A percentile compares a stretch with the other conserved stretches of the same genome.
These are phyloP conservation scores for Thaumatotibia leucotreta DNA, from an alignment of 1,140 invertebrate genomes.

Conservation along the genomic window DNA sequence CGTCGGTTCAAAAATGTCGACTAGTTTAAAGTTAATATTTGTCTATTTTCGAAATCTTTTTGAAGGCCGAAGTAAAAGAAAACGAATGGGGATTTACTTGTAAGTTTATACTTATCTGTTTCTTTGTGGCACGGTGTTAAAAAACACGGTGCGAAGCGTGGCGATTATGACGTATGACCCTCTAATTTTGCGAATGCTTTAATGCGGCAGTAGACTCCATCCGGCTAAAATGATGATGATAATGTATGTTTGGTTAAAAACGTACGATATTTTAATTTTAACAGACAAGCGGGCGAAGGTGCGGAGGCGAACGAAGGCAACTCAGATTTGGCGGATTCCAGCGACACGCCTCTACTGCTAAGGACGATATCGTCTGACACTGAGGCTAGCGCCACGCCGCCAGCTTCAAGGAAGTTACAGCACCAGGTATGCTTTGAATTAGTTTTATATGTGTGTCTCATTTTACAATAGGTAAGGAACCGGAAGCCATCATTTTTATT, in stretches of 20 bases:
- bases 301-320: constrained; percentile 49
- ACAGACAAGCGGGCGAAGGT: constrained; percentile 52
- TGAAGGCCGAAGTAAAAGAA: neutral
- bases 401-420: constrained; percentile 62
- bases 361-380: constrained; percentile 71
- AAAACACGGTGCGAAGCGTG: too few relatives aligned
- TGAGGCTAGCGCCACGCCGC: constrained; percentile 60
- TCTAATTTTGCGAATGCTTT: too few relatives aligned
- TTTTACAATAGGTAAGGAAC: too few relatives aligned
- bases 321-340: constrained; percentile 53
- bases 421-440: constrained; percentile 67
- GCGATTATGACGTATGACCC: too few relatives aligned
- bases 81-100: neutral
- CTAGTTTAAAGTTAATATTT: constrained; percentile 13
- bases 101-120: neutral
- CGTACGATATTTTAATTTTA: too few relatives aligned
- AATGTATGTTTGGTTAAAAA: too few relatives aligned
- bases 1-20: neutral
- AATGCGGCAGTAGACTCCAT: too few relatives aligned
- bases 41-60: neutral
- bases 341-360: constrained; percentile 59
- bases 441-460: too few relatives aligned
- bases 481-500: too few relatives aligned
- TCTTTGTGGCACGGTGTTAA: neutral
- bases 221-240: too few relatives aligned